Conservation (phyloP, 2,888 invertebrate species). For the Drosophila meridiana region DNA sequence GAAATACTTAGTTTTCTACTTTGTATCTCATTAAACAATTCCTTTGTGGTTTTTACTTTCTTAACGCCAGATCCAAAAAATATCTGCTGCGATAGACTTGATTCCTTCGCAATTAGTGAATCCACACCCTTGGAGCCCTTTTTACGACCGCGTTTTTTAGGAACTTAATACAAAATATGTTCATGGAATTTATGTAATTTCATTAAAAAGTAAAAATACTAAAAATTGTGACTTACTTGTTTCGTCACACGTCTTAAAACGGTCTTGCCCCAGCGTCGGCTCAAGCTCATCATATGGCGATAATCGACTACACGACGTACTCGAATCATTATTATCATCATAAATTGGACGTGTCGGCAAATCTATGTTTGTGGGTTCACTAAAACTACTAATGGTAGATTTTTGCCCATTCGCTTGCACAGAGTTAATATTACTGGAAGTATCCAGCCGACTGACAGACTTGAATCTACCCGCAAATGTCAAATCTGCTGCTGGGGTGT, state of each 20-base stretch:
- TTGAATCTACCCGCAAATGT: conserved; percentile 84
- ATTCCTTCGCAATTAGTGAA: conserved; percentile 81
- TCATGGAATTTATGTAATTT: conserved; percentile 4
- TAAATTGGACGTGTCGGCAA: conserved; percentile 31
- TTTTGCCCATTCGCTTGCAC: conserved; percentile 28
- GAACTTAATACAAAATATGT: conserved; percentile 43
- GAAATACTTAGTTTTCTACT: conserved; percentile 76
- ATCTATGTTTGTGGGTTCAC: conserved; percentile 6
- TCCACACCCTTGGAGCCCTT: conserved; percentile 85
- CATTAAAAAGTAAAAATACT: not conserved
- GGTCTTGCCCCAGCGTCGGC: conserved; percentile 48
- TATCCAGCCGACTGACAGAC: conserved; percentile 52
- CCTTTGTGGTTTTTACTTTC: conserved; percentile 85
- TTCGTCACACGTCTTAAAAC: conserved; percentile 53
- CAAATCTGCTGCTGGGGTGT: conserved; percentile 68
- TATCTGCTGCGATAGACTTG: conserved; percentile 81
- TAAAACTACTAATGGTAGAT: conserved; percentile 2
- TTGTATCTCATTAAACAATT: conserved; percentile 84
- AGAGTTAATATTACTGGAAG: conserved; percentile 24
- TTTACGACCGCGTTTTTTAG: conserved; percentile 84
- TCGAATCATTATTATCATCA: conserved; percentile 72
- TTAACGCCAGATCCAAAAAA: conserved; percentile 79
- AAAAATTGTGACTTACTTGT: conserved; percentile 18
- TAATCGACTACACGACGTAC: conserved; percentile 76
- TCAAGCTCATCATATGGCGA: conserved; percentile 72